phyloP scores from a whole-genome alignment of 1,140 invertebrate genomes.

The Leptinotarsa undecemlineata region DNA sequence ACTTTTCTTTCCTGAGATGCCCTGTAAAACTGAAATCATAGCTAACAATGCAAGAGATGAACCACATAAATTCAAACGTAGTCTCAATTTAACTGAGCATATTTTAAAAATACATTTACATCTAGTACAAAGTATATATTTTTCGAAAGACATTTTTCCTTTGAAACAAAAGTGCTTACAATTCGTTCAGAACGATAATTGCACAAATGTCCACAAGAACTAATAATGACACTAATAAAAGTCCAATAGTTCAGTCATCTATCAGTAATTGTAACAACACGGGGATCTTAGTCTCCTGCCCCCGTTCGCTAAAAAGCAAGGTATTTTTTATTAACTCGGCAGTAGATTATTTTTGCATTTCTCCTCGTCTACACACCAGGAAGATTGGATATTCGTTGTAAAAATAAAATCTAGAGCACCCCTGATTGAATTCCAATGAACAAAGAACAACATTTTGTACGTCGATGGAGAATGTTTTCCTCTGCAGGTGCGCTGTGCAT shows the following conservation, averaged over 20 bases:
- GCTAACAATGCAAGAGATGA: not conserved
- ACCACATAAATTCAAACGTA: not conserved
- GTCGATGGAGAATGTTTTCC: constrained; percentile 29
- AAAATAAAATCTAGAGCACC: constrained; percentile 56
- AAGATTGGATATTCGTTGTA: constrained; percentile 54
- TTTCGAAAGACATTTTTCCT: constrained; percentile 34
- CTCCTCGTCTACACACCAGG: constrained; percentile 39
- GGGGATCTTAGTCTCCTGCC: constrained; percentile 16
- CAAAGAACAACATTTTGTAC: constrained; percentile 36
- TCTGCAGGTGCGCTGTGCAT: constrained; percentile 45
- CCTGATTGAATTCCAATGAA: constrained; percentile 30
- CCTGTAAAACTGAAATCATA: no score
- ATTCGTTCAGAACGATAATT: constrained; percentile 36
- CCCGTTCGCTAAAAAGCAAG: constrained; percentile 25
- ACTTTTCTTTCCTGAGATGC: no score
- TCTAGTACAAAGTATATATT: constrained; percentile 36
- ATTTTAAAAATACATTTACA: constrained; percentile 35
- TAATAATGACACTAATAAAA: constrained; percentile 28
- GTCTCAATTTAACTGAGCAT: constrained; percentile 47
- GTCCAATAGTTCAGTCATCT: constrained; percentile 29
- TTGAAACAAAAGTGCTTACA: constrained; percentile 35
- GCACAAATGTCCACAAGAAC: constrained; percentile 35
- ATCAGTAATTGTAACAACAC: constrained; percentile 39
- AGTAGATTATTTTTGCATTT: constrained; percentile 42
- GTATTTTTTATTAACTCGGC: constrained; percentile 43